Percentiles rank a stretch among this genome's conserved stretches.
These are phyloP conservation scores for Notarius quadriscutis DNA, from an alignment of 2,113 vertebrate genomes.

Conservation along the genomic window DNA sequence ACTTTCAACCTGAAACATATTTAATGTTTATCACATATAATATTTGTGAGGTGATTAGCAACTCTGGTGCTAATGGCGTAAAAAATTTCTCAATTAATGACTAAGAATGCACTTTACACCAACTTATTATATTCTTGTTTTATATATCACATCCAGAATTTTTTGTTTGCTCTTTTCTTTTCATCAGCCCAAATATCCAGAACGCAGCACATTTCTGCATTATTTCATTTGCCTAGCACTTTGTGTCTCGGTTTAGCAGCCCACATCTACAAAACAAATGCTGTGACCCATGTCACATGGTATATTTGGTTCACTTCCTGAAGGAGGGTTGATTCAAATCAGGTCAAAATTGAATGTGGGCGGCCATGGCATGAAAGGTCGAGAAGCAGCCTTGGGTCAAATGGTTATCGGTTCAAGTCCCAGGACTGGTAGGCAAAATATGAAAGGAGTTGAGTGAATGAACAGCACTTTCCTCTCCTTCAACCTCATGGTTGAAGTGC, in stretches of 20 bases:
- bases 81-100: background rate
- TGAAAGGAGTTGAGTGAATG: no score
- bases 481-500: no score
- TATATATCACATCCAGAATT: background rate
- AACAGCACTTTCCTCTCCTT: no score
- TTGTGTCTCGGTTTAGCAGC: background rate
- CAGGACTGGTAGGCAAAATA: no score
- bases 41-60: background rate
- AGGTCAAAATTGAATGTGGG: background rate
- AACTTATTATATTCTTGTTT: background rate
- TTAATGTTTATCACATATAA: background rate
- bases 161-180: background rate
- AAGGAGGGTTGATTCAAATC: background rate
- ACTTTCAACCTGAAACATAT: background rate
- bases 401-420: no score
- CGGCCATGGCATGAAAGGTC: no score
- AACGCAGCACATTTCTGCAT: background rate
- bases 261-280: background rate
- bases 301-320: background rate
- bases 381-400: no score
- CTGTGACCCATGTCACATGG: background rate
- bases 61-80: background rate
- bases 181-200: background rate
- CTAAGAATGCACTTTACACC: background rate
- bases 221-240: no score